phyloP scores from a whole-genome alignment of 2,797 vertebrate genomes.

The Protonibea diacanthus region DNA sequence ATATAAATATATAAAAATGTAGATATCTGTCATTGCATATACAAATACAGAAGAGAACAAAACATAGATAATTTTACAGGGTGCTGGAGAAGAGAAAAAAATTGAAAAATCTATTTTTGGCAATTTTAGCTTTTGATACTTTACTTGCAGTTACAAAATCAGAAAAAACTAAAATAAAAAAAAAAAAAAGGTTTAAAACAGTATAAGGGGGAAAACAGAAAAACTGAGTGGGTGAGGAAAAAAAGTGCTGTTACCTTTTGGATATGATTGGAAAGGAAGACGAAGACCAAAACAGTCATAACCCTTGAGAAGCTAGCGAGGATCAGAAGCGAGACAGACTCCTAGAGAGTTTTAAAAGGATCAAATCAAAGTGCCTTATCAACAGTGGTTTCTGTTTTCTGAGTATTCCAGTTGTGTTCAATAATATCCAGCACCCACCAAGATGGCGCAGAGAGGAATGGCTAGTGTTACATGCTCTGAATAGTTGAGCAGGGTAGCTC shows the following conservation, averaged over 20 bases:
- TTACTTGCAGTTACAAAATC: constrained; percentile 95
- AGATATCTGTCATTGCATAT: constrained; percentile 99
- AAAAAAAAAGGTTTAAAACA: constrained; percentile 63
- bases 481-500: constrained; percentile 73
- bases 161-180: constrained; percentile 87
- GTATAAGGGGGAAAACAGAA: constrained; percentile 81
- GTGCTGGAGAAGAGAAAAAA: constrained; percentile 97
- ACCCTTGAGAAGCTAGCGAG: constrained; percentile 60
- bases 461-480: constrained; percentile 69
- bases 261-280: constrained; percentile 80
- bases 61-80: constrained; percentile 99
- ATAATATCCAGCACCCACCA: constrained; percentile 84
- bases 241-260: constrained; percentile 76
- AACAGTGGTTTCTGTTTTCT: constrained; percentile 84
- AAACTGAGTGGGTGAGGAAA: constrained; percentile 47
- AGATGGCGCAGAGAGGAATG: constrained; percentile 76
- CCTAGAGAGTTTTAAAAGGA: constrained; percentile 63
- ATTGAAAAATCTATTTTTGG: constrained; percentile 95
- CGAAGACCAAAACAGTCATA: constrained; percentile 79
- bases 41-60: constrained; percentile 94
- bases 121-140: constrained; percentile 99
- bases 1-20: constrained; percentile 90
- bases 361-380: constrained; percentile 89
- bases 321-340: constrained; percentile 55
- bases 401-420: constrained; percentile 84